A percentile compares a stretch with the other conserved stretches of the same genome.
phyloP scores from a whole-genome alignment of 2,113 vertebrate species.

The Orcinus orca region DNA sequence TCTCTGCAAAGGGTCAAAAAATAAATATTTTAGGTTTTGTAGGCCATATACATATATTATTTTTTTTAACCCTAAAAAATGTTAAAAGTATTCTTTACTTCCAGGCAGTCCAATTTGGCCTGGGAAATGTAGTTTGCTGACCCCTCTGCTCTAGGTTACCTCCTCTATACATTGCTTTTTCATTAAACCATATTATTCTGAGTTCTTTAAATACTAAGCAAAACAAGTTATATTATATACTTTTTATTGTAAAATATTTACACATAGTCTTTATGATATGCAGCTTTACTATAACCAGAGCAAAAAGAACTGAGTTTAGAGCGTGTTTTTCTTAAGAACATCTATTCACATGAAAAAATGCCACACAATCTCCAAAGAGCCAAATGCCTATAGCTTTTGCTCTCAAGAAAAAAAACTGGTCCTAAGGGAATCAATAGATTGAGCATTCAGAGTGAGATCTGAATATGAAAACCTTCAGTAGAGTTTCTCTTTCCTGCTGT shows the following conservation, averaged over 20 bases:
- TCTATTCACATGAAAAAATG: not conserved
- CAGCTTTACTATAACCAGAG: not conserved
- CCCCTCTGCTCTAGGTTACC: not conserved
- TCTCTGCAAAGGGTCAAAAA: not conserved
- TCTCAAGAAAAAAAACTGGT: not conserved
- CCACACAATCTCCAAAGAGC: not conserved
- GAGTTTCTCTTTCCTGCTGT: not conserved
- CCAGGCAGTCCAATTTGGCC: not conserved
- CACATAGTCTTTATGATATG: not conserved
- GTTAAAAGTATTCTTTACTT: not conserved
- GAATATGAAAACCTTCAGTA: not conserved
- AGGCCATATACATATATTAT: not conserved
- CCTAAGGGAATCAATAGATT: not conserved
- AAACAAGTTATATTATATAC: not conserved
- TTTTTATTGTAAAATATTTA: conserved; percentile 26
- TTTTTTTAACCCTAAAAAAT: not conserved
- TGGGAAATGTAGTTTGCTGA: not conserved
- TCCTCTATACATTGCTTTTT: not conserved
- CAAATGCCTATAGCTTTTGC: not conserved
- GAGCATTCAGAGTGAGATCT: not conserved
- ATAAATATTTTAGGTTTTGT: not conserved
- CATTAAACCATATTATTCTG: not conserved
- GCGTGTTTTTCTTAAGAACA: not conserved
- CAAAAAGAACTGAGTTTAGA: not conserved
- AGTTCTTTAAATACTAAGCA: not conserved